Evolutionary conservation across 2,888 invertebrate species (phyloP).

Genomic region (Glaucopsyche alexis): DNA sequence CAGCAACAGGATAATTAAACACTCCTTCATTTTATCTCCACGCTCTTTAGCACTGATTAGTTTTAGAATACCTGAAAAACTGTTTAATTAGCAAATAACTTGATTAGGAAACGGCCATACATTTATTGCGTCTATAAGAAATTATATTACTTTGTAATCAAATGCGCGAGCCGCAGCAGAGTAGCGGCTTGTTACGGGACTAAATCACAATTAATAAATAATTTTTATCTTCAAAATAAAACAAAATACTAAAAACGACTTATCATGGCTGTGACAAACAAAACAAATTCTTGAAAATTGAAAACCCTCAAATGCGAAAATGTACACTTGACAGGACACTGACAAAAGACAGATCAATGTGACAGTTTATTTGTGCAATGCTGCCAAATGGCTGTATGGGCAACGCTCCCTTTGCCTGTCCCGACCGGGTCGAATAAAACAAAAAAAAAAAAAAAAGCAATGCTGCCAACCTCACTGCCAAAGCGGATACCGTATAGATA

Average conservation of each 20-base stretch:
- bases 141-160: constrained; percentile 5
- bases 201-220: background rate
- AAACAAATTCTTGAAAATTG: background rate
- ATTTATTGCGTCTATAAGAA: background rate
- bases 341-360: too few relatives aligned
- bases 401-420: too few relatives aligned
- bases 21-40: constrained; percentile 28
- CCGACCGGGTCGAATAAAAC: too few relatives aligned
- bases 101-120: background rate
- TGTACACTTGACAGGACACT: too few relatives aligned
- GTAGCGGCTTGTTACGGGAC: background rate
- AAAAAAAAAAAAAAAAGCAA: too few relatives aligned
- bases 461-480: too few relatives aligned
- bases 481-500: too few relatives aligned
- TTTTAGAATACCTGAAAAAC: background rate
- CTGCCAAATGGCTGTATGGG: too few relatives aligned
- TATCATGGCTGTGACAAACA: background rate
- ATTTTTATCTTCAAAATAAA: background rate
- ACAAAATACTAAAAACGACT: background rate
- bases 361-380: too few relatives aligned
- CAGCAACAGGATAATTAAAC: constrained; percentile 25
- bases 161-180: background rate
- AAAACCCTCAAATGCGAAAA: too few relatives aligned
- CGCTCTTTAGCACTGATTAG: background rate
- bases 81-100: background rate